Percentiles rank a stretch among this genome's conserved stretches.
Evolutionary conservation across 2,113 vertebrate species (phyloP).

Genomic region (Platysternon megacephalum): DNA sequence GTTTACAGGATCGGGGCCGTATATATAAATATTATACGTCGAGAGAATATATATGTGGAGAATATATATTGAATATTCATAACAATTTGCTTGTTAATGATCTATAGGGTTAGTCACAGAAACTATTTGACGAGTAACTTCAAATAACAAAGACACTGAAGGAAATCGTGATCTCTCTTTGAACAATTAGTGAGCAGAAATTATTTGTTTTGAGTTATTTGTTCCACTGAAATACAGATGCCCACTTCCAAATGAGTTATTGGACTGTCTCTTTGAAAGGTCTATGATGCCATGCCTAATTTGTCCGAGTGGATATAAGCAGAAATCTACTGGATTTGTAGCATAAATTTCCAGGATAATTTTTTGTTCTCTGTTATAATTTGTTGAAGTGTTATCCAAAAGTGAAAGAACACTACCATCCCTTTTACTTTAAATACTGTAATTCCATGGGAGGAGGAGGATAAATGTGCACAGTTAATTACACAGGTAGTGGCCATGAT

Average conservation of each 20-base stretch:
- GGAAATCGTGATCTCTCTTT: not conserved
- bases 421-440: not conserved
- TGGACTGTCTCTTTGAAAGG: conserved; percentile 48
- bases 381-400: conserved; percentile 59
- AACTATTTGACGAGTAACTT: not conserved
- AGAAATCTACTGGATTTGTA: conserved; percentile 54
- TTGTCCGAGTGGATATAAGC: conserved; percentile 52
- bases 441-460: conserved; percentile 52
- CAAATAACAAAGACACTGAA: not conserved
- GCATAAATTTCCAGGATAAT: conserved; percentile 42
- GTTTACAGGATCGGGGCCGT: not conserved
- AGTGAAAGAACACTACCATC: conserved; percentile 59
- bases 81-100: not conserved
- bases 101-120: not conserved
- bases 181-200: not conserved
- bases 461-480: conserved; percentile 49
- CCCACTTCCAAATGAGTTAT: not conserved
- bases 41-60: not conserved
- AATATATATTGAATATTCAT: not conserved
- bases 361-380: conserved; percentile 41
- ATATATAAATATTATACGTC: not conserved
- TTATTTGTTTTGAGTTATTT: conserved; percentile 1
- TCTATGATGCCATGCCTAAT: conserved; percentile 40
- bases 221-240: not conserved
- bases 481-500: conserved; percentile 27